phyloP scores from a whole-genome alignment of 2,797 vertebrate genomes.

The Schizopygopsis pylzovi region DNA sequence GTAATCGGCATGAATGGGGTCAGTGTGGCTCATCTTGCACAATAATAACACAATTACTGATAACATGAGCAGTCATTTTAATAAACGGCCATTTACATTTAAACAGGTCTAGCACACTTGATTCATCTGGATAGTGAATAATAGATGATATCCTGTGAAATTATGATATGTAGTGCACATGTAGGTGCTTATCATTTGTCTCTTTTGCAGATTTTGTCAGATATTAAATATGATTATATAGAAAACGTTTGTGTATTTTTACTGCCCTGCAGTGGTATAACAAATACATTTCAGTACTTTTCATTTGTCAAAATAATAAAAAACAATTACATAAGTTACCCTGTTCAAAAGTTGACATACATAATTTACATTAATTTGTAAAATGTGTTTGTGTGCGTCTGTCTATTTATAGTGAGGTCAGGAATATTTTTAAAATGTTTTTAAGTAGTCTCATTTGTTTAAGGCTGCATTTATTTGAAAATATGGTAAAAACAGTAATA shows the following conservation, averaged over 20 bases:
- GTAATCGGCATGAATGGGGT: constrained; percentile 97
- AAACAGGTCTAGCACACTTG: background rate
- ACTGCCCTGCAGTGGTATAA: background rate
- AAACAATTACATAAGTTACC: background rate
- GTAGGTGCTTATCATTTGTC: background rate
- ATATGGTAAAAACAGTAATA: too few relatives aligned
- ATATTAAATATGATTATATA: background rate
- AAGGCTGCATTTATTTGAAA: background rate
- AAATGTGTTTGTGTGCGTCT: background rate
- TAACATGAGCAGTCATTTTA: constrained; percentile 19
- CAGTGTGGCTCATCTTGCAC: constrained; percentile 65
- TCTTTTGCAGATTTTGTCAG: background rate
- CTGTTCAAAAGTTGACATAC: background rate
- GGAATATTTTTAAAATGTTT: background rate
- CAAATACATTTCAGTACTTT: background rate
- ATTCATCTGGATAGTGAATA: background rate
- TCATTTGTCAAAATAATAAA: background rate
- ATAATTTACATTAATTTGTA: background rate
- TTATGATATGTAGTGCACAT: background rate
- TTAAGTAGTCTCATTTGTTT: background rate
- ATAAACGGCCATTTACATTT: background rate
- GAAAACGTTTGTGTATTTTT: background rate
- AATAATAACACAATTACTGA: constrained; percentile 18
- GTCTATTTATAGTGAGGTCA: background rate
- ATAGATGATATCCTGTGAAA: background rate